phyloP scores from a whole-genome alignment of 1,140 invertebrate species.

The Hycleus cichorii region DNA sequence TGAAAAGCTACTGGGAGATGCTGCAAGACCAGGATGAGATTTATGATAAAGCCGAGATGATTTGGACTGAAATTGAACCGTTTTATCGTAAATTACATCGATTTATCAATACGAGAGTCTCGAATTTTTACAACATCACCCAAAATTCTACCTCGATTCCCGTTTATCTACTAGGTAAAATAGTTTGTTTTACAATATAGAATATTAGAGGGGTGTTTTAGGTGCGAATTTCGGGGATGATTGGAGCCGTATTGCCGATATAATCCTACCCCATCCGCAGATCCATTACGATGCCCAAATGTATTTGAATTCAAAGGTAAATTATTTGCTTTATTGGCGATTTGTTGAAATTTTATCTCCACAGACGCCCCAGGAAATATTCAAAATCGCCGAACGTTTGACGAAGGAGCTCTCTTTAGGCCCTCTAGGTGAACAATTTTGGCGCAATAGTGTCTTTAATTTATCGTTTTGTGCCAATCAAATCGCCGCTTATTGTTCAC shows the following conservation, averaged over 20 bases:
- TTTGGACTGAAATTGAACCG: conserved; percentile 48
- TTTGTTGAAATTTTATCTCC: conserved; percentile 3
- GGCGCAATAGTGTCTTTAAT: conserved; percentile 48
- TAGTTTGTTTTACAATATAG: not conserved
- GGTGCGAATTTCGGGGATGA: conserved; percentile 51
- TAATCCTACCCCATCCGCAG: conserved; percentile 47
- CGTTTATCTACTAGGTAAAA: conserved; percentile 50
- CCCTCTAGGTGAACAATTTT: conserved; percentile 45
- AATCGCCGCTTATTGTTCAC: conserved; percentile 26
- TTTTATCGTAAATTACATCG: conserved; percentile 50
- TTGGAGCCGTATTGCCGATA: conserved; percentile 52
- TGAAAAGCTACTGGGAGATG: conserved; percentile 53
- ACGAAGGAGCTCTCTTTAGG: conserved; percentile 44
- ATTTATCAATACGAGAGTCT: conserved; percentile 42
- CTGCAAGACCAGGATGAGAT: conserved; percentile 47
- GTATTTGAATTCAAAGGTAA: conserved; percentile 51
- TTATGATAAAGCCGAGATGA: conserved; percentile 42
- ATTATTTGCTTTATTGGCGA: not conserved
- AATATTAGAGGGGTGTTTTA: conserved; percentile 25
- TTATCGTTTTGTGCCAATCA: conserved; percentile 41
- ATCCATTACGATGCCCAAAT: conserved; percentile 50
- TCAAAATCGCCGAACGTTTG: conserved; percentile 45
- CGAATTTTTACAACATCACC: conserved; percentile 37
- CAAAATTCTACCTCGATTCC: conserved; percentile 37
- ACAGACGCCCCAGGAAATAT: conserved; percentile 35